Conservation (phyloP, 2,113 vertebrate genomes). For the Mola mola region DNA sequence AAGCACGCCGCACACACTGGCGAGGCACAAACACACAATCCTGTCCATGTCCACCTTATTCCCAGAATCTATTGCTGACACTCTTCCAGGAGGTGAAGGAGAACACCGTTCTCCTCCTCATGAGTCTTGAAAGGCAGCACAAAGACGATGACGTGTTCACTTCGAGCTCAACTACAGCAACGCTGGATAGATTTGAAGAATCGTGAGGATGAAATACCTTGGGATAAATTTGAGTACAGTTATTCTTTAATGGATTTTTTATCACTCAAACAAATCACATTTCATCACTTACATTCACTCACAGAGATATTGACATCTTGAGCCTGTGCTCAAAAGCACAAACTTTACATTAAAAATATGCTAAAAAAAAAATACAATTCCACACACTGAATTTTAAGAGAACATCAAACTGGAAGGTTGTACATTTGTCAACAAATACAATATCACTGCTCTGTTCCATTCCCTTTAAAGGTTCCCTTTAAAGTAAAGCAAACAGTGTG, state of each 20-base stretch:
- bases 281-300: neutral
- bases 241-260: conserved; percentile 11
- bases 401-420: conserved; percentile 21
- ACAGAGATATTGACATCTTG: conserved; percentile 12
- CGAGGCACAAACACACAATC: conserved; percentile 13
- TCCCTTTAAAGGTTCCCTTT: conserved; percentile 16
- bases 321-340: conserved; percentile 30
- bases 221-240: neutral
- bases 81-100: conserved; percentile 47
- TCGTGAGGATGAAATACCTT: neutral
- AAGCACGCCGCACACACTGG: conserved; percentile 38
- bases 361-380: conserved; percentile 71
- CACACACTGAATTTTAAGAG: conserved; percentile 22
- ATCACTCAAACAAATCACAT: neutral
- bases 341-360: conserved; percentile 30
- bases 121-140: conserved; percentile 20
- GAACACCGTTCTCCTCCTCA: conserved; percentile 20
- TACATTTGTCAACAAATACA: conserved; percentile 13
- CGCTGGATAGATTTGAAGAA: too few species aligned
- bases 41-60: conserved; percentile 39
- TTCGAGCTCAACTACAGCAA: neutral
- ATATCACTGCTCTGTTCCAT: conserved; percentile 6
- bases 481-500: conserved; percentile 3
- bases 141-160: conserved; percentile 5
- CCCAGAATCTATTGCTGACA: conserved; percentile 54